Evolutionary conservation across 2,888 invertebrate species (phyloP), one percentile per base, ranked within the genome.

Genomic region (Scaptomyza reducta): DNA sequence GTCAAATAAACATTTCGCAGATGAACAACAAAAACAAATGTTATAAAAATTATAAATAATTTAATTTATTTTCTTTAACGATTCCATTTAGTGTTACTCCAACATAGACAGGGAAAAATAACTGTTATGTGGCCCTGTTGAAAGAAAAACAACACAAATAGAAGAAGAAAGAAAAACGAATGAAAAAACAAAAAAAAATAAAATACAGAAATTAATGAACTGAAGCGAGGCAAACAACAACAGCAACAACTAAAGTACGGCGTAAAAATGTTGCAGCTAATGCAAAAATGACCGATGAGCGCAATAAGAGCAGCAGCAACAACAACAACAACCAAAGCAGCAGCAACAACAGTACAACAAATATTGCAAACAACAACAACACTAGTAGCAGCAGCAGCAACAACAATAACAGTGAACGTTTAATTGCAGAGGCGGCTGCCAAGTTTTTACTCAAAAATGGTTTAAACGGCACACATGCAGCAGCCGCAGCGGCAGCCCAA

Each of bases 201-300:
- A 46, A 60, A 60, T 41, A 56, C 45, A 60, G 38, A 62, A 72
- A 64, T 69, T 73, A 62, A 78, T 74, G 68, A 88, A 87, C 66
- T 77, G 62, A 64, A 79, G 42, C 69, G 58, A 50, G 40, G 42
- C 69, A 53, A 35, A 42, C 47, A 49, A 65, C 53, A 61, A 49
- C 33, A 59, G 46, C 67, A 61, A 61, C 66, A 77, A 61, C 65
- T 80, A 74, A 79, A 72, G 81, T 74, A 68, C 67, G 81, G 72
- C 70, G 67, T 79, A 78, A 79, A 75, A 81, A 79, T 84, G 77
- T 68, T 72, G 77, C 74, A 84, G 79, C 71, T 70, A 76, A 67
- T 94, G 93, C 93, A 92, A 93, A 93, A 93, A 93, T 93, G 93
- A 93, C 92, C 92, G 93, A 93, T 92, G 93, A 95, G 94, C 89